Evolutionary conservation across 2,113 vertebrate species (phyloP), one percentile per base, ranked within the genome.

Genomic region (Oncorhynchus nerka): DNA sequence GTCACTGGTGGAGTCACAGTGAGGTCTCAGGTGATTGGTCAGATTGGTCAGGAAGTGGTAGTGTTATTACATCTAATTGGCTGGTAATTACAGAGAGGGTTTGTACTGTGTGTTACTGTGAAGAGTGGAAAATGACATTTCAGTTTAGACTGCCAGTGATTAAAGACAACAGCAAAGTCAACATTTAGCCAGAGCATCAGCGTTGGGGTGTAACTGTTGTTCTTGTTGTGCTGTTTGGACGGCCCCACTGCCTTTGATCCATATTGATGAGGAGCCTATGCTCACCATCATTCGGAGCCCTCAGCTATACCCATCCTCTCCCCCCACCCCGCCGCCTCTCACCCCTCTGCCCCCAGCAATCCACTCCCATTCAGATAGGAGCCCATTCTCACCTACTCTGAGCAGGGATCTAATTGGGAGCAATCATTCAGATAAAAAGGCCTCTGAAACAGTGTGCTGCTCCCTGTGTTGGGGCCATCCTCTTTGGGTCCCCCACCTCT

Each of bases 1-100:
- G 26, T 81, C 79, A 79, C 74, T 73, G 70, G 77, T 76, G 90
- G 88, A 91, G 86, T 91, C 88, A 92, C 62, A 75, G 81, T 79
- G 59, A 88, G 85, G 87, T 84, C 91, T 88, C 85, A 91, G 89
- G 91, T 90, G 89, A 91, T 90, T 91, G 90, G 59, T 62, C n/a
- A 62, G 69, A 15, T 55, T 55, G 48, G 88, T 87, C 89, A 91
- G 91, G 90, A 92, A 92, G 89, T 91, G 89, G 88, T 92, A 87
- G 81, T 88, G 89, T 92, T 89, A 91, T 92, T 92, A 91, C 90
- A 87, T 90, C 84, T 92, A 92, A 92, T 92, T 92, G 85, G 86
- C 82, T 88, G 84, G 87, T 91, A 92, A 92, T 91, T 90, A 89
- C 84, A 73, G 87, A 75, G 81, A 80, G 73, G 84, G 83, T 86